A percentile compares a stretch with the other conserved stretches of the same genome.
Evolutionary conservation across 2,888 invertebrate genomes (phyloP).

Genomic region (Blomia tropicalis): DNA sequence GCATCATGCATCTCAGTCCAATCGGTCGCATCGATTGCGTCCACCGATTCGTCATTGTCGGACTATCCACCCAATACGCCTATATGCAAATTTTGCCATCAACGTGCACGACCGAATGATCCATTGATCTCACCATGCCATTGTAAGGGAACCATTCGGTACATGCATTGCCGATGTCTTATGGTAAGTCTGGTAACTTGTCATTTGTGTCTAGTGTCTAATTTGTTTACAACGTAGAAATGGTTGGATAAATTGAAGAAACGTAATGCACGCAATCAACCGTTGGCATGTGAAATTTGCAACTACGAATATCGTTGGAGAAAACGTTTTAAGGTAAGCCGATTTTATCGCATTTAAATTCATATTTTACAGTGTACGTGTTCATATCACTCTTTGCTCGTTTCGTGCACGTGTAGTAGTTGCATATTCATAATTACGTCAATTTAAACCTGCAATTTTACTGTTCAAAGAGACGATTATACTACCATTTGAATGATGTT

Average conservation of each 20-base stretch:
- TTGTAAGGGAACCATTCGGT: slow-evolving; percentile 42
- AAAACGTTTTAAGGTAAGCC: slow-evolving; percentile 40
- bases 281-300: slow-evolving; percentile 42
- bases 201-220: background rate
- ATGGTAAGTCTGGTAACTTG: slow-evolving; percentile 37
- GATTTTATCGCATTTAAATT: background rate
- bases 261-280: slow-evolving; percentile 36
- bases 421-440: too few relatives aligned
- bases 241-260: slow-evolving; percentile 42
- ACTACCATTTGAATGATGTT: too few relatives aligned
- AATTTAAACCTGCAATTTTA: too few relatives aligned
- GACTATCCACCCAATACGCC: slow-evolving; percentile 29
- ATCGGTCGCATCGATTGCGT: background rate
- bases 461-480: too few relatives aligned
- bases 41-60: slow-evolving; percentile 4
- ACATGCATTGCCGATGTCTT: slow-evolving; percentile 41
- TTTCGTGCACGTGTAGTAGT: too few relatives aligned
- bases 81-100: slow-evolving; percentile 43
- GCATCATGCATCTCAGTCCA: slow-evolving; percentile 15
- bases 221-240: slow-evolving; percentile 34
- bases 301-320: slow-evolving; percentile 41
- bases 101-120: slow-evolving; percentile 33
- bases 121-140: slow-evolving; percentile 42
- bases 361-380: too few relatives aligned
- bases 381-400: too few relatives aligned